Percentiles rank a stretch among this genome's conserved stretches.
phyloP scores from a whole-genome alignment of 2,888 invertebrate genomes.

The Meteorus cinctellus region DNA sequence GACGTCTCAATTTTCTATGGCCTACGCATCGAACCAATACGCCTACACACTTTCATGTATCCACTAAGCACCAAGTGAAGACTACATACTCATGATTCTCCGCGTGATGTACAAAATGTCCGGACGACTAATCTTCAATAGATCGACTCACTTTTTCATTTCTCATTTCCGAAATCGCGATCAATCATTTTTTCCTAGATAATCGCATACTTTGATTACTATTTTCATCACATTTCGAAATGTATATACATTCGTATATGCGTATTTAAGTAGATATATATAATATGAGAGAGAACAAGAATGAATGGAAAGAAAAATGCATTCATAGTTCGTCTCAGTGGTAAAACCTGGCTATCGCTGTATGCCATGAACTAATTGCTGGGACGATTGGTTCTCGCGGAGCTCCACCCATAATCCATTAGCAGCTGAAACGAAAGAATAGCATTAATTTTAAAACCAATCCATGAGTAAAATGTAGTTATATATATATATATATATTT shows the following conservation, averaged over 20 bases:
- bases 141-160: conserved; percentile 16
- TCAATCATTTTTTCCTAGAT: no score
- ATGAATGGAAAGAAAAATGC: conserved; percentile 25
- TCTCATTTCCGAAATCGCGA: background rate
- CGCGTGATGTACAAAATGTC: conserved; percentile 29
- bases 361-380: conserved; percentile 25
- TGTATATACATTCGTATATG: no score
- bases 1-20: conserved; percentile 72
- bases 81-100: conserved; percentile 28
- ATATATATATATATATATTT: conserved; percentile 59
- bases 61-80: conserved; percentile 47
- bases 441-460: conserved; percentile 70
- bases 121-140: conserved; percentile 1
- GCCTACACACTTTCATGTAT: conserved; percentile 51
- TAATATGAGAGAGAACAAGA: background rate
- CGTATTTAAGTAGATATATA: no score
- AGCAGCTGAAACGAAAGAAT: conserved; percentile 67
- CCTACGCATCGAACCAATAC: conserved; percentile 60
- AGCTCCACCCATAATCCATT: conserved; percentile 64
- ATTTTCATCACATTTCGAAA: no score
- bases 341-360: background rate
- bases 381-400: conserved; percentile 69
- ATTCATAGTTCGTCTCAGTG: conserved; percentile 57
- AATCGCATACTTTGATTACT: no score
- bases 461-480: conserved; percentile 62